Percentiles rank a stretch among this genome's conserved stretches.
Conservation (phyloP, 2,113 vertebrate genomes). For the Steatornis caripensis region DNA sequence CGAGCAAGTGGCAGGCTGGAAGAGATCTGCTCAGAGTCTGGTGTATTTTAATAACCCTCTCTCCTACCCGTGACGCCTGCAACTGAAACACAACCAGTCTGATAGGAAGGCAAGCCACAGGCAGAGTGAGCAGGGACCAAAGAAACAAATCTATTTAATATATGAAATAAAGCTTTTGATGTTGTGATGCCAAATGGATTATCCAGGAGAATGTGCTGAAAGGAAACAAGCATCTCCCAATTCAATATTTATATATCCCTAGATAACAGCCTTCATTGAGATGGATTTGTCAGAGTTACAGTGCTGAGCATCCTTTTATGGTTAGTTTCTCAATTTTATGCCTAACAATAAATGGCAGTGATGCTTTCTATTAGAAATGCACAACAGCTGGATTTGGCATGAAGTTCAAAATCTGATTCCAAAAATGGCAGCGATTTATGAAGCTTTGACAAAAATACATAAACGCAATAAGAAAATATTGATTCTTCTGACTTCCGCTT, state of each 20-base stretch:
- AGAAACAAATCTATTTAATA: constrained; percentile 37
- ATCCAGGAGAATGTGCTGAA: constrained; percentile 23
- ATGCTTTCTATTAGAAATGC: constrained; percentile 25
- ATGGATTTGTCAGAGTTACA: constrained; percentile 53
- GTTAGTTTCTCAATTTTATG: constrained; percentile 56
- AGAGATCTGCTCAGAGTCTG: neutral
- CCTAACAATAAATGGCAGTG: constrained; percentile 31
- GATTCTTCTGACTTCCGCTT: neutral
- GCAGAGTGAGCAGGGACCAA: neutral
- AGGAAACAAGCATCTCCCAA: constrained; percentile 22
- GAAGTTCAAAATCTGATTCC: constrained; percentile 30
- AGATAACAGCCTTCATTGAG: constrained; percentile 38
- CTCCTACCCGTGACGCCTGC: neutral
- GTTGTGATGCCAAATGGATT: constrained; percentile 31
- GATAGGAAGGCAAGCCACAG: neutral
- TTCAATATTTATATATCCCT: constrained; percentile 55
- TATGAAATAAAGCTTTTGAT: constrained; percentile 38
- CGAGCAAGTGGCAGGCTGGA: neutral
- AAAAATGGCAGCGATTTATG: constrained; percentile 48
- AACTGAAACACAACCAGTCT: neutral
- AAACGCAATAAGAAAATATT: constrained; percentile 53
- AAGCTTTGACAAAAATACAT: constrained; percentile 43
- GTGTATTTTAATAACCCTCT: neutral
- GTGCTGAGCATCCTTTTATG: constrained; percentile 40
- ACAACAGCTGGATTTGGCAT: constrained; percentile 47